phyloP scores from a whole-genome alignment of 1,140 invertebrate species.

The Drosophila bipectinata region DNA sequence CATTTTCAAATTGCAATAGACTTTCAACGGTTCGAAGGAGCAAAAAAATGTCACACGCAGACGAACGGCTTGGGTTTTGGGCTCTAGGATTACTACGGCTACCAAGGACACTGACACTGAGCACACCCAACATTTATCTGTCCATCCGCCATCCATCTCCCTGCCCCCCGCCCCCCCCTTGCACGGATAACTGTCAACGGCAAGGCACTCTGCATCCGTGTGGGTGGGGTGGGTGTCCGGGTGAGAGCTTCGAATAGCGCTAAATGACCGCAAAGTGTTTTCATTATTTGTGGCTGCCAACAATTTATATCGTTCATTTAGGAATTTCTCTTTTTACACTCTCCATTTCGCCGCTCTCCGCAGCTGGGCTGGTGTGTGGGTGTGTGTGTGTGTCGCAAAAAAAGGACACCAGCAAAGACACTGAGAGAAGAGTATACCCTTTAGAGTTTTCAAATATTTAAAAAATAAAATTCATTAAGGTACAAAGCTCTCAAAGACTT shows the following conservation, averaged over 20 bases:
- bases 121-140: constrained; percentile 44
- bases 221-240: constrained; percentile 4
- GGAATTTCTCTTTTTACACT: constrained; percentile 75
- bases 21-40: constrained; percentile 59
- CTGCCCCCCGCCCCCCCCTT: no score
- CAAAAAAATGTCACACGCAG: constrained; percentile 74
- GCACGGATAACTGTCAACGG: constrained; percentile 62
- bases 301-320: constrained; percentile 82
- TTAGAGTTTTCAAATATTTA: background rate
- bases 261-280: constrained; percentile 82
- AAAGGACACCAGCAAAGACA: constrained; percentile 39
- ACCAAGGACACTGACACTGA: no score
- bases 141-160: constrained; percentile 27
- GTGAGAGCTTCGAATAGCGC: constrained; percentile 71
- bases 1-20: constrained; percentile 82
- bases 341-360: constrained; percentile 11
- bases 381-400: constrained; percentile 32
- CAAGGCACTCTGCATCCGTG: constrained; percentile 28
- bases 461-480: no score
- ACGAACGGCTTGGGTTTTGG: constrained; percentile 13
- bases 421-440: constrained; percentile 3
- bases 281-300: constrained; percentile 82
- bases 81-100: background rate
- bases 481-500: no score
- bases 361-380: constrained; percentile 19